Evolutionary conservation across 2,113 vertebrate species (phyloP).

Genomic region (Rhinopomastus cyanomelas): DNA sequence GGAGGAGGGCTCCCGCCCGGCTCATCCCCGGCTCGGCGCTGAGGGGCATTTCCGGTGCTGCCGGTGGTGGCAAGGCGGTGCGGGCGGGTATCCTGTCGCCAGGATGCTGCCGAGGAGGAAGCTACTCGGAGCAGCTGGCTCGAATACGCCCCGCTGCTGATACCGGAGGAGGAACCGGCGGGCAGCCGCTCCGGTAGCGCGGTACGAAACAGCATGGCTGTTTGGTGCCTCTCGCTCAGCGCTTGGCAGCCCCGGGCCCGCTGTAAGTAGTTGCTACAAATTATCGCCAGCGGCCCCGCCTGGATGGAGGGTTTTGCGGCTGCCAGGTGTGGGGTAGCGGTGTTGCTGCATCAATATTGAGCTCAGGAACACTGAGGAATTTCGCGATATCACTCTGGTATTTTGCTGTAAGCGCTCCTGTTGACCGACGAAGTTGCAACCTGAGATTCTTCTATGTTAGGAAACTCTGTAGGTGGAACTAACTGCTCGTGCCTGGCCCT

Average conservation of each 20-base stretch:
- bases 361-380: background rate
- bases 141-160: slow-evolving; percentile 13
- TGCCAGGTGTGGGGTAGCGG: accelerated
- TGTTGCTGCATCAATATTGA: background rate
- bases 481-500: background rate
- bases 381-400: background rate
- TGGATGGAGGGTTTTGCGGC: background rate
- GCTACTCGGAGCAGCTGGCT: background rate
- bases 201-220: background rate
- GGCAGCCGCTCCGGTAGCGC: background rate
- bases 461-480: background rate
- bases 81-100: background rate
- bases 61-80: too few species aligned
- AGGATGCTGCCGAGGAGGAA: slow-evolving; percentile 43
- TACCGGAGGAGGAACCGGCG: background rate
- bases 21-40: too few species aligned
- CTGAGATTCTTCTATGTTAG: background rate
- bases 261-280: accelerated
- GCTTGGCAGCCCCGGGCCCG: background rate
- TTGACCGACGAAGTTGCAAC: background rate
- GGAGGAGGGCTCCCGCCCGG: too few species aligned
- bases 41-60: too few species aligned
- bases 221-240: background rate
- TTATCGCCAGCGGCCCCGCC: background rate
- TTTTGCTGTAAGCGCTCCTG: background rate